phyloP scores from a whole-genome alignment of 2,113 vertebrate species.

The Phylloscopus whistleri region DNA sequence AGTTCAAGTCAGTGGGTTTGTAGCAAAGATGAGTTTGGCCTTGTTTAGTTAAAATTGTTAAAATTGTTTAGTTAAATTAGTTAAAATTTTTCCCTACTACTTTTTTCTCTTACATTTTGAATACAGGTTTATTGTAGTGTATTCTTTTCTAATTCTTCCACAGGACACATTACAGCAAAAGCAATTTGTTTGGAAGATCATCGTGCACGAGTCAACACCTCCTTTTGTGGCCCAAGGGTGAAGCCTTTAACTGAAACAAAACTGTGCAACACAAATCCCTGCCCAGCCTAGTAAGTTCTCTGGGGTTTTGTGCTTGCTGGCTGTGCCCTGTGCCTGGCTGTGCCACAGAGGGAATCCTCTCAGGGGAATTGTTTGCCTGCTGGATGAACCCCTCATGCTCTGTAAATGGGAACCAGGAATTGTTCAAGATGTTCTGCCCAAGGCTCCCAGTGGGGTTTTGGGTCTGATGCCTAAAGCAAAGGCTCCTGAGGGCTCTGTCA shows the following conservation, averaged over 20 bases:
- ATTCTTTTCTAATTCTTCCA: neutral
- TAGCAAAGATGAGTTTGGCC: neutral
- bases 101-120: neutral
- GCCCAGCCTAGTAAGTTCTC: slow-evolving; percentile 89
- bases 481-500: slow-evolving; percentile 19
- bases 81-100: neutral
- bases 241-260: slow-evolving; percentile 83
- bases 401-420: neutral
- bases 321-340: neutral
- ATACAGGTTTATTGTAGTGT: neutral
- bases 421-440: neutral
- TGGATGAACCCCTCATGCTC: neutral
- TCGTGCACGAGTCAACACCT: slow-evolving; percentile 83
- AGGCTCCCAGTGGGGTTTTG: neutral
- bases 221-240: slow-evolving; percentile 79
- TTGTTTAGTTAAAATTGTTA: neutral
- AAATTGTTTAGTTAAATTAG: neutral
- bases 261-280: slow-evolving; percentile 88
- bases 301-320: neutral
- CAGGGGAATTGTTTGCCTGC: neutral
- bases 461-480: neutral
- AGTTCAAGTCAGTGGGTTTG: neutral
- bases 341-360: neutral
- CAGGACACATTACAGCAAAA: slow-evolving; percentile 88
- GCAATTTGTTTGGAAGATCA: slow-evolving; percentile 90